Evolutionary conservation across 2,113 vertebrate genomes (phyloP).

Genomic region (Fregetta grallaria): DNA sequence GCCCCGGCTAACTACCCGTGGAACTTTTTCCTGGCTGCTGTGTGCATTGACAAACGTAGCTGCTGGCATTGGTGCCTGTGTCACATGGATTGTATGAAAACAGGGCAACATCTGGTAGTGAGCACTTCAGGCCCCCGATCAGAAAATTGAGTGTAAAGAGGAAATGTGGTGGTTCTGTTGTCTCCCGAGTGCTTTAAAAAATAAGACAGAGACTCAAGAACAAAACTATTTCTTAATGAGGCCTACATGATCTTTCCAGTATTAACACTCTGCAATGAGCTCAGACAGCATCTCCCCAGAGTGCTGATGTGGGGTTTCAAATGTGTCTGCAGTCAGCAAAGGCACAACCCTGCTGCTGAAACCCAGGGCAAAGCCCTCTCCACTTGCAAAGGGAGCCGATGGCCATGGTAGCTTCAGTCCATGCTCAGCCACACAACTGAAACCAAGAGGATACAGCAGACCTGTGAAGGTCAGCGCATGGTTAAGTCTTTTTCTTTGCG

Average conservation of each 20-base stretch:
- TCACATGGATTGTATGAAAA: neutral
- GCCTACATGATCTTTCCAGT: conserved; percentile 21
- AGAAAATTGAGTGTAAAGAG: neutral
- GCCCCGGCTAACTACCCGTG: neutral
- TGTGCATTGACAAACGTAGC: neutral
- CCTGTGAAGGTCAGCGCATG: neutral
- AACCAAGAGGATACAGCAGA: neutral
- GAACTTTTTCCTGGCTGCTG: neutral
- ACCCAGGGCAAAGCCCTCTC: neutral
- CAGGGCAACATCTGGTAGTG: conserved; percentile 44
- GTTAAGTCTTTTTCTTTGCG: neutral
- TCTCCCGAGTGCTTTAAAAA: conserved; percentile 26
- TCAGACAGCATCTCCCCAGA: conserved; percentile 35
- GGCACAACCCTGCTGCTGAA: neutral
- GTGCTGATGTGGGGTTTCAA: conserved; percentile 5
- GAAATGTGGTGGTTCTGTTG: conserved; percentile 1
- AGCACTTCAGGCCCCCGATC: neutral
- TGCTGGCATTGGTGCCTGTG: neutral
- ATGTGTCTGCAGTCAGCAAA: neutral
- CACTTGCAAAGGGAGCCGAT: neutral
- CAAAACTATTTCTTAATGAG: conserved; percentile 44
- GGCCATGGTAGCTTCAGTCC: neutral
- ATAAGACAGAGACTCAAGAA: neutral
- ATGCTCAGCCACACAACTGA: neutral
- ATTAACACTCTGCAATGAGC: neutral